A percentile compares a stretch with the other conserved stretches of the same genome.
Conservation (phyloP, 1,140 invertebrate species). For the Cotesia glomerata region DNA sequence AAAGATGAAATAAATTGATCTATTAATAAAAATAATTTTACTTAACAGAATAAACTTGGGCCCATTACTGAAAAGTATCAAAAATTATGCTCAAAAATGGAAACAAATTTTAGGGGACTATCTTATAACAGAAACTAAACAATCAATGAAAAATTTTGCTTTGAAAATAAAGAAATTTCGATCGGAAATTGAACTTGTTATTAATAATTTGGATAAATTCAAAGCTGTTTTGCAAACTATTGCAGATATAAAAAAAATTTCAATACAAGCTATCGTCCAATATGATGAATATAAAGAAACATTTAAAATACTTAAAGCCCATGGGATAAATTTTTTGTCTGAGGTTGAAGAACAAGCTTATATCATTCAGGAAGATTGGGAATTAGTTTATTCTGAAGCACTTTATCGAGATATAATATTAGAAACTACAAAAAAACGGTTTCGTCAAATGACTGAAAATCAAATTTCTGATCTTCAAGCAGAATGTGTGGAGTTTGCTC, state of each 20-base stretch:
- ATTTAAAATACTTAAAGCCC: constrained; percentile 49
- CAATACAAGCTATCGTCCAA: constrained; percentile 76
- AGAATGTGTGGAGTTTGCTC: constrained; percentile 72
- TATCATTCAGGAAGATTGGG: constrained; percentile 72
- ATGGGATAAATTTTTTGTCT: constrained; percentile 51
- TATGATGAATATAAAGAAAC: constrained; percentile 68
- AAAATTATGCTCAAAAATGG: constrained; percentile 74
- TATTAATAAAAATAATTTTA: constrained; percentile 15
- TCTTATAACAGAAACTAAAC: constrained; percentile 66
- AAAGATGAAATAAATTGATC: neutral
- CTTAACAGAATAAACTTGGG: constrained; percentile 68
- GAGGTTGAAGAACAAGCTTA: constrained; percentile 67
- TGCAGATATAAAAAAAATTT: constrained; percentile 73
- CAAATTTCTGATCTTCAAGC: constrained; percentile 76
- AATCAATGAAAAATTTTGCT: constrained; percentile 70
- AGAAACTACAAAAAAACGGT: constrained; percentile 77
- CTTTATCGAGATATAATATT: constrained; percentile 72
- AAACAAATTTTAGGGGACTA: constrained; percentile 70
- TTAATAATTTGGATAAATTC: constrained; percentile 79
- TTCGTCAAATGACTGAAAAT: constrained; percentile 75
- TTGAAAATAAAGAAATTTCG: constrained; percentile 67
- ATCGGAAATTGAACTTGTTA: constrained; percentile 71
- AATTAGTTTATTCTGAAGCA: constrained; percentile 70
- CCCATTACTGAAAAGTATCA: constrained; percentile 70
- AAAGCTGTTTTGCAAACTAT: constrained; percentile 86